Evolutionary conservation across 2,888 invertebrate genomes (phyloP).

Genomic region (Andrena camellia): DNA sequence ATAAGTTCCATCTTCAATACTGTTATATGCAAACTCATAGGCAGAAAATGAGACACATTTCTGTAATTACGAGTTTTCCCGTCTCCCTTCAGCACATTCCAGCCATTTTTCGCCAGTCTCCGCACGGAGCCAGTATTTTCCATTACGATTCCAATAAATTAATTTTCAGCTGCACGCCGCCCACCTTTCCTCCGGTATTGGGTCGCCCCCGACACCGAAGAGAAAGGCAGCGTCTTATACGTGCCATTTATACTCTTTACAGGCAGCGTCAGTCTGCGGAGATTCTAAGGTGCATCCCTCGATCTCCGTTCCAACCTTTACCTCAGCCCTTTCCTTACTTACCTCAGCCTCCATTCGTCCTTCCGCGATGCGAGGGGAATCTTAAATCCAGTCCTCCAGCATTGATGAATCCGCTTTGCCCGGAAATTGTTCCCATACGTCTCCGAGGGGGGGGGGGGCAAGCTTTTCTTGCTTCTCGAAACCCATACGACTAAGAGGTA

Average conservation of each 20-base stretch:
- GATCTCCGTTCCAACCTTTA: constrained; percentile 56
- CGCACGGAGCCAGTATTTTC: constrained; percentile 74
- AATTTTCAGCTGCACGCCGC: constrained; percentile 75
- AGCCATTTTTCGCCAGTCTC: constrained; percentile 71
- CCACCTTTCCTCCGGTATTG: constrained; percentile 58
- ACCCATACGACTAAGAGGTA: constrained; percentile 45
- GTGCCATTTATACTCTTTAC: constrained; percentile 80
- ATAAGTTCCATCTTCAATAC: background rate
- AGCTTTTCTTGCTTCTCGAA: constrained; percentile 65
- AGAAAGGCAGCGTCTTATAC: constrained; percentile 72
- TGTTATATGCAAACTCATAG: background rate
- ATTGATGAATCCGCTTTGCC: constrained; percentile 80
- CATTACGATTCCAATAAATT: constrained; percentile 79
- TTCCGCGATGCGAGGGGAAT: constrained; percentile 72
- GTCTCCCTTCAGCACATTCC: constrained; percentile 36
- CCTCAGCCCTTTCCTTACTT: constrained; percentile 58
- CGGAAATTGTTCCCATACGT: constrained; percentile 81
- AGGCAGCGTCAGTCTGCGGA: constrained; percentile 74
- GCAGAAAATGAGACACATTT: constrained; percentile 61
- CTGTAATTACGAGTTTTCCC: constrained; percentile 59
- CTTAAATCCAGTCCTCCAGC: constrained; percentile 78
- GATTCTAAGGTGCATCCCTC: constrained; percentile 72
- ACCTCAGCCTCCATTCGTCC: constrained; percentile 54
- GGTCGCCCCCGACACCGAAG: constrained; percentile 52
- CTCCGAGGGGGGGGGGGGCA: constrained; percentile 67